Percentiles rank a stretch among this genome's conserved stretches.
phyloP scores from a whole-genome alignment of 1,140 invertebrate genomes.

The Pogonus chalceus region DNA sequence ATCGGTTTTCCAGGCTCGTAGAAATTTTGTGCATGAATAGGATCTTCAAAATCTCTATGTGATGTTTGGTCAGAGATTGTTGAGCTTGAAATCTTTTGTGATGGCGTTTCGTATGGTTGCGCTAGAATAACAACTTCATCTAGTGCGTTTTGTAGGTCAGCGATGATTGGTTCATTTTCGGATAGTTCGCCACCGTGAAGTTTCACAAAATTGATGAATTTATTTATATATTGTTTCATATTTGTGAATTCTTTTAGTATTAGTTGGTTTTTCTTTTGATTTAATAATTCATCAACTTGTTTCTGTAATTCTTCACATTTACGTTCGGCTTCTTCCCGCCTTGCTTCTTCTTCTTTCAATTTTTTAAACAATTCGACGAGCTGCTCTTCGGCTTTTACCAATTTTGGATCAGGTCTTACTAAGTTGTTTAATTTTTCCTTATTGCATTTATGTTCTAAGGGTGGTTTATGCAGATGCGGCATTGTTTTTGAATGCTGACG shows the following conservation, averaged over 20 bases:
- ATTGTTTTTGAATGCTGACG: neutral
- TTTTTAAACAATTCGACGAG: conserved; percentile 29
- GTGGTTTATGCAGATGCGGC: neutral
- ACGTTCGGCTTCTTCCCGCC: neutral
- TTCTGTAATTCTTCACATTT: neutral
- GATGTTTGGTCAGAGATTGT: neutral
- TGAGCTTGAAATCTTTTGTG: neutral
- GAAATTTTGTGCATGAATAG: neutral
- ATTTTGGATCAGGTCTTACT: conserved; percentile 19
- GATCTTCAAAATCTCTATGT: neutral
- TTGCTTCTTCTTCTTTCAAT: conserved; percentile 23
- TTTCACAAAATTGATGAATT: neutral
- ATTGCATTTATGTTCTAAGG: neutral
- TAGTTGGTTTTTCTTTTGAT: neutral
- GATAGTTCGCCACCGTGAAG: neutral
- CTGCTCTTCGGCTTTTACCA: conserved; percentile 25
- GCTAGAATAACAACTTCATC: neutral
- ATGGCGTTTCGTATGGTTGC: neutral
- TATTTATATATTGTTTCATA: neutral
- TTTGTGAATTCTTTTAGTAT: neutral
- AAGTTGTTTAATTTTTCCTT: conserved; percentile 21
- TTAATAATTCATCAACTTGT: neutral
- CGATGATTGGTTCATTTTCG: neutral
- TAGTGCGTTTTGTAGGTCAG: neutral
- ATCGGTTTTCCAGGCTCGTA: no score